Evolutionary conservation across 2,797 vertebrate species (phyloP).

Genomic region (Chaenodraco wilsoni): DNA sequence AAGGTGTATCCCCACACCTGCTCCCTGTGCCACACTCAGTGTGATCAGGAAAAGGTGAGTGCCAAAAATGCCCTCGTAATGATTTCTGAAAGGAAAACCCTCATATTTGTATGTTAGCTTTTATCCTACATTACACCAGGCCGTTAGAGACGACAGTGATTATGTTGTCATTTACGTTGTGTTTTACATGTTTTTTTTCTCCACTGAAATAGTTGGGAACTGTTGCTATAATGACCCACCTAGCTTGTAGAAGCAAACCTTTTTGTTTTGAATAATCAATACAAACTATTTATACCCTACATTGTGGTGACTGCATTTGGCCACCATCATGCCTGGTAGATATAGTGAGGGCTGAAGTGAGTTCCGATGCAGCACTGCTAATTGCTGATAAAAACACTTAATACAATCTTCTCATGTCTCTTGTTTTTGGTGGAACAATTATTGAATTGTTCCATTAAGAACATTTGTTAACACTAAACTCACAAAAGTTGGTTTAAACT

Average conservation of each 20-base stretch:
- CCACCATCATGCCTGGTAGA: background rate
- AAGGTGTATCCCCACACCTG: constrained; percentile 95
- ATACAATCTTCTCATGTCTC: background rate
- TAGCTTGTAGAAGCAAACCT: background rate
- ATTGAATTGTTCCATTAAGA: background rate
- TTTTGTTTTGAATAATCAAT: background rate
- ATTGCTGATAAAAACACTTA: background rate
- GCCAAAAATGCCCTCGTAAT: constrained; percentile 44
- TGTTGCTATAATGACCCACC: background rate
- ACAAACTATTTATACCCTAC: background rate
- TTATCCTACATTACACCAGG: constrained; percentile 13
- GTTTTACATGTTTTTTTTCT: background rate
- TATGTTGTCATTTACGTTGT: background rate
- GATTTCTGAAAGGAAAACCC: constrained; percentile 39
- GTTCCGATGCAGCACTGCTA: background rate
- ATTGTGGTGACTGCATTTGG: background rate
- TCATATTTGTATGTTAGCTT: constrained; percentile 14
- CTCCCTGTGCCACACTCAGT: constrained; percentile 93
- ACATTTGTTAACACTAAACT: background rate
- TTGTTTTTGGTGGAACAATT: constrained; percentile 1
- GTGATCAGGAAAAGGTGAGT: constrained; percentile 95
- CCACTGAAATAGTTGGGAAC: background rate
- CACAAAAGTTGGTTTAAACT: background rate
- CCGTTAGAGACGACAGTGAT: constrained; percentile 14
- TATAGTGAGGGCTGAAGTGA: background rate